A percentile compares a stretch with the other conserved stretches of the same genome.
Conservation (phyloP, 1,140 invertebrate genomes). For the Drosophila neocordata region DNA sequence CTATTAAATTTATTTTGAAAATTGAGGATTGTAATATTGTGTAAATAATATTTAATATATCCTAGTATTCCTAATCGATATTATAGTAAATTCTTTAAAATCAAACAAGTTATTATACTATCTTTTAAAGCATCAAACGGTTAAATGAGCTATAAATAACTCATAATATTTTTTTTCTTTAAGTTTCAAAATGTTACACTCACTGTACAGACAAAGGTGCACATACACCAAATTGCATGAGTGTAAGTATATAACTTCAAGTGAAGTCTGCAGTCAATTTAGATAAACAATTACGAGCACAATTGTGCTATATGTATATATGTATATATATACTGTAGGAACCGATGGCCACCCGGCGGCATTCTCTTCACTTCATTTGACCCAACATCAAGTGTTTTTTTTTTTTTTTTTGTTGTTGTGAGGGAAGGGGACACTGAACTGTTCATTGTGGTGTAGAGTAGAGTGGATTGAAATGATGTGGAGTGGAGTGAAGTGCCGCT, state of each 20-base stretch:
- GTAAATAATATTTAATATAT: too few species aligned
- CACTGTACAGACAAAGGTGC: not conserved
- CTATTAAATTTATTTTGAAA: too few species aligned
- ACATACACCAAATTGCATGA: not conserved
- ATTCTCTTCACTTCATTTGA: conserved; percentile 67
- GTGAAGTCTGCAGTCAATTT: conserved; percentile 69
- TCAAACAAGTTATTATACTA: too few species aligned
- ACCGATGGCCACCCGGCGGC: not conserved
- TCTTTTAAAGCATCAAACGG: too few species aligned
- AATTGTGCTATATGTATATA: conserved; percentile 44
- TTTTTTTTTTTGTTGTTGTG: too few species aligned
- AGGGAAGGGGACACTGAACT: not conserved
- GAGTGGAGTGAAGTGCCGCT: conserved; percentile 15
- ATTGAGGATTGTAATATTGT: too few species aligned
- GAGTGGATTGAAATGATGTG: conserved; percentile 19
- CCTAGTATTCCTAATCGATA: too few species aligned
- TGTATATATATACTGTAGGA: not conserved
- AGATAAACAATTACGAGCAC: conserved; percentile 74
- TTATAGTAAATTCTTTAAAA: too few species aligned
- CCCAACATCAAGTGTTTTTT: conserved; percentile 53
- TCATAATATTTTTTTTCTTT: too few species aligned
- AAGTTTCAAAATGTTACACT: not conserved
- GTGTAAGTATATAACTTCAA: conserved; percentile 31
- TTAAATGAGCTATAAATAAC: too few species aligned
- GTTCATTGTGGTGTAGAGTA: conserved; percentile 15